Evolutionary conservation across 2,888 invertebrate species (phyloP).

Genomic region (Orthonevra nobilis): DNA sequence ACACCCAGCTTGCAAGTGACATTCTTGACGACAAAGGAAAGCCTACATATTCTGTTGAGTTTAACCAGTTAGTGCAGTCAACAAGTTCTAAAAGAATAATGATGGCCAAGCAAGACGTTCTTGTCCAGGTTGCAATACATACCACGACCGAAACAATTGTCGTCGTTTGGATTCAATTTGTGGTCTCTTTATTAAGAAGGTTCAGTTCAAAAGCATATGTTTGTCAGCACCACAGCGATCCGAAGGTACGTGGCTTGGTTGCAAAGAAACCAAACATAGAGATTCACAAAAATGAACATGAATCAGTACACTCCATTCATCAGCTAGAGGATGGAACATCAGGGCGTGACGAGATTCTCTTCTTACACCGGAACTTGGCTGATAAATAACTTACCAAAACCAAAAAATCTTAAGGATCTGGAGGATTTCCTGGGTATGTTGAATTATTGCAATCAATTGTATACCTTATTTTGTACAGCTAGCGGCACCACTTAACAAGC

Average conservation of each 20-base stretch:
- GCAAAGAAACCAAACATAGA: too few species aligned
- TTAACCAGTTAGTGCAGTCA: too few species aligned
- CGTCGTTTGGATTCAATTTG: neutral
- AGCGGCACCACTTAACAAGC: too few species aligned
- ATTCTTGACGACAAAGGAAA: neutral
- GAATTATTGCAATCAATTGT: too few species aligned
- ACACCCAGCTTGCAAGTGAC: neutral
- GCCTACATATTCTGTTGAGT: neutral
- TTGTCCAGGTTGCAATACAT: neutral
- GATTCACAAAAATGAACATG: neutral
- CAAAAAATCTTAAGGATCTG: too few species aligned
- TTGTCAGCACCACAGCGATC: neutral
- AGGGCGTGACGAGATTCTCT: too few species aligned
- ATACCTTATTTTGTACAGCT: too few species aligned
- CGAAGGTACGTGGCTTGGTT: neutral
- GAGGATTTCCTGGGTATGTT: too few species aligned
- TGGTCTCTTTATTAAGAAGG: neutral
- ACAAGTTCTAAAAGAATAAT: neutral
- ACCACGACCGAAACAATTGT: slow-evolving; percentile 1
- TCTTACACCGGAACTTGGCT: too few species aligned
- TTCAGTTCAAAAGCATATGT: neutral
- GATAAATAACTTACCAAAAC: too few species aligned
- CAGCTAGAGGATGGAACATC: too few species aligned
- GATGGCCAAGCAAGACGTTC: neutral
- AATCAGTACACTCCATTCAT: neutral